Base-by-base conservation (phyloP, 2,888 invertebrate species). In the Colletes collaris region DNA sequence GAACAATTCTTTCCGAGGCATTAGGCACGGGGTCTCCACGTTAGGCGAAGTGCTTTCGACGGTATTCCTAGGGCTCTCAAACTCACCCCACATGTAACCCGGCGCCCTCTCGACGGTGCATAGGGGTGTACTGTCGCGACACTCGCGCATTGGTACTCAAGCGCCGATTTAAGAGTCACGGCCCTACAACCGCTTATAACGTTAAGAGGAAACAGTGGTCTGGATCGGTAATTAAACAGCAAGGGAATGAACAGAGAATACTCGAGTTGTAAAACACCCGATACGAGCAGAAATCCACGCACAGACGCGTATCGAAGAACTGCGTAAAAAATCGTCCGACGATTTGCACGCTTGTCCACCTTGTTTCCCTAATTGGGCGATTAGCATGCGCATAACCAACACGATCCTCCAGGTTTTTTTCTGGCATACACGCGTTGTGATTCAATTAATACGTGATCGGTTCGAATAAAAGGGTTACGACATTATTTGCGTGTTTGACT, bases 41-140 rank as follows among this genome's bases (percentile, higher is more conserved):
- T 80, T 71, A 76, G 46, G 16, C 81, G 53, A 71, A 85, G 86
- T 76, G 74, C 81, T 77, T 76, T 86, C 84, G 68, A 86, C 82
- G 73, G 81, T 74, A 74, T 81, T 81, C 82, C 65, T 70, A 81
- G 80, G 64, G 72, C 75, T 73, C 81, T 84, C 70, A 63, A 85
- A 71, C 55, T 58, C 81, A 84, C 87, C 82, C 84, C 66, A 73
- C 64, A 19, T 60, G 75, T 64, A 84, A 79, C 84, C 78, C 82
- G 74, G 59, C 82, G 76, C 70, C 75, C 86, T 79, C 74, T 76
- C 75, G 73, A 81, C 67, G 71, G 58, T 55, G 52, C 73, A 90
- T 90, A 88, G 89, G 90, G 90, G 90, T 79, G 88, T 82, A 88
- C 87, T 90, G 90, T 90, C 88, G 84, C 85, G 87, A 89, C 88